phyloP scores from a whole-genome alignment of 2,888 invertebrate genomes.

The Caenorhabditis doughertyi region DNA sequence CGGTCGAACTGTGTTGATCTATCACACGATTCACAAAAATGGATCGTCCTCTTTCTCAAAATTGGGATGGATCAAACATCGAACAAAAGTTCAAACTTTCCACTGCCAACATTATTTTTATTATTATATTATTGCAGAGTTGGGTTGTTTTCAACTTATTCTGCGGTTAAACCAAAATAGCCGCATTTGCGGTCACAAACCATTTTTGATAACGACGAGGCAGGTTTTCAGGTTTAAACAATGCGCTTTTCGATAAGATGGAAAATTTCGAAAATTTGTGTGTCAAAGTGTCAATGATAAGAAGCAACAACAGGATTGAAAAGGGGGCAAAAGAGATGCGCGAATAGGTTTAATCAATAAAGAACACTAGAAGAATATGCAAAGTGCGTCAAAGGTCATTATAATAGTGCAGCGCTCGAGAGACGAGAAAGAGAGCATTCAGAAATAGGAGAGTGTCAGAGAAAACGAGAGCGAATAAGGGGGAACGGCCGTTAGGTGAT shows the following conservation, averaged over 20 bases:
- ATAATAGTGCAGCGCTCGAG: conserved; percentile 22
- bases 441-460: conserved; percentile 21
- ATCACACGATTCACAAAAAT: conserved; percentile 18
- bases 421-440: conserved; percentile 7
- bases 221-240: conserved; percentile 1
- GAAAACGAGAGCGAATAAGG: conserved; percentile 12
- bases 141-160: conserved; percentile 38
- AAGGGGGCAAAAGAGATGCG: neutral
- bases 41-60: conserved; percentile 2
- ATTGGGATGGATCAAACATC: conserved; percentile 50
- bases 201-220: conserved; percentile 10
- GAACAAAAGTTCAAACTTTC: conserved; percentile 58
- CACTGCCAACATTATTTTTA: neutral
- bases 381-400: conserved; percentile 56
- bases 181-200: conserved; percentile 20
- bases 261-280: conserved; percentile 4
- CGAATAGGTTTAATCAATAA: conserved; percentile 11
- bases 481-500: no score
- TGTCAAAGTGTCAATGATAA: conserved; percentile 7
- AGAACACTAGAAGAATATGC: conserved; percentile 27
- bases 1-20: conserved; percentile 27
- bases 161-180: conserved; percentile 40
- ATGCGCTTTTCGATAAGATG: neutral
- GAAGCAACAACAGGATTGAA: neutral
- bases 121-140: neutral